A percentile compares a stretch with the other conserved stretches of the same genome.
These are phyloP conservation scores for Trachymyrmex septentrionalis DNA, from an alignment of 1,140 invertebrate genomes.

Conservation along the genomic window DNA sequence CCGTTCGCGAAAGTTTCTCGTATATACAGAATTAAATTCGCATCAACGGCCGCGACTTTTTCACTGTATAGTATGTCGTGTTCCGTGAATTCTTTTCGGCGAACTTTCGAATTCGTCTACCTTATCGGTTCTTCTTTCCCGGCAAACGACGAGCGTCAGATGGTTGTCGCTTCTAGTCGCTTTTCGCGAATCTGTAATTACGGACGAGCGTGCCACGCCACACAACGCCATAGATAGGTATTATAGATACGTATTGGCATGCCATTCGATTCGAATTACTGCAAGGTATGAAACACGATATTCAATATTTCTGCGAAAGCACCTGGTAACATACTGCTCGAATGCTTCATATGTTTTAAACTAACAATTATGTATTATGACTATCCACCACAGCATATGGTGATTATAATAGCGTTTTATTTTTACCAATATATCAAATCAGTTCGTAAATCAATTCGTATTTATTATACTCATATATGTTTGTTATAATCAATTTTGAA, in stretches of 20 bases:
- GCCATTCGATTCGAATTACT: conserved; percentile 58
- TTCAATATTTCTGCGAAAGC: conserved; percentile 28
- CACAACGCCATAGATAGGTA: not conserved
- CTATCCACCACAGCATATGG: not conserved
- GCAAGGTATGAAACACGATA: conserved; percentile 4
- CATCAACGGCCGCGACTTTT: conserved; percentile 42
- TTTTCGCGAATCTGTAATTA: conserved; percentile 48
- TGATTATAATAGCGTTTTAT: not conserved
- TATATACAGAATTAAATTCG: conserved; percentile 54
- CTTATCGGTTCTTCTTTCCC: not conserved
- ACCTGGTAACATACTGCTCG: not conserved
- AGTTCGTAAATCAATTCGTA: not conserved
- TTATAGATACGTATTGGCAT: conserved; percentile 16
- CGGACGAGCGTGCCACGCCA: conserved; percentile 29
- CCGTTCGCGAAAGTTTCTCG: conserved; percentile 19
- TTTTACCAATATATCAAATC: not conserved
- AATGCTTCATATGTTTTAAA: not conserved
- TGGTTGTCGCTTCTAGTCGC: conserved; percentile 28
- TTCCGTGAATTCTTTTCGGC: not conserved
- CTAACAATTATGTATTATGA: conserved; percentile 8
- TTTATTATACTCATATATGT: not conserved
- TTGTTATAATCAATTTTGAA: conserved; percentile 13
- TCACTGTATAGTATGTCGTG: too few relatives aligned
- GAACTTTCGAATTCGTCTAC: conserved; percentile 18
- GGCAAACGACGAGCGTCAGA: conserved; percentile 6